A percentile compares a stretch with the other conserved stretches of the same genome.
These are phyloP conservation scores for Urocitellus parryii DNA, from an alignment of 2,113 vertebrate genomes.

Conservation along the genomic window DNA sequence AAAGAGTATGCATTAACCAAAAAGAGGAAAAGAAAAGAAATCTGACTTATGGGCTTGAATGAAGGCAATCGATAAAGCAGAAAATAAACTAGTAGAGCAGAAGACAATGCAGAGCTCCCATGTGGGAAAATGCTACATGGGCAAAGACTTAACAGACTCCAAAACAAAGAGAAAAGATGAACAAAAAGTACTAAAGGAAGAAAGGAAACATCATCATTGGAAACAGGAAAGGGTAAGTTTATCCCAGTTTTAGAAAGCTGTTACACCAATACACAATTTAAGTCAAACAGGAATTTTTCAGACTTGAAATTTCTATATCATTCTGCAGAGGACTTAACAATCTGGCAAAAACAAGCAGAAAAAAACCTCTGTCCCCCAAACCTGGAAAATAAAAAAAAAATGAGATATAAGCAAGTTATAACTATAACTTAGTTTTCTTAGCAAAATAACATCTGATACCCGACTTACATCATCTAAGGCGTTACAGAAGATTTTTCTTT, in stretches of 20 bases:
- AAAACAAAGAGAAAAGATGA: not conserved
- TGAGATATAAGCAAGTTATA: not conserved
- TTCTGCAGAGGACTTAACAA: not conserved
- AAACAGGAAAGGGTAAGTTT: not conserved
- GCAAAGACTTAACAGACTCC: not conserved
- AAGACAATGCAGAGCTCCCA: not conserved
- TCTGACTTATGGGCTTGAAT: not conserved
- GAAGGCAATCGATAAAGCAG: not conserved
- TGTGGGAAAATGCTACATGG: not conserved
- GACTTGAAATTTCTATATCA: not conserved
- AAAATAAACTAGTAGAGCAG: not conserved
- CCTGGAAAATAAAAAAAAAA: not conserved
- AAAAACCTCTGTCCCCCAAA: not conserved
- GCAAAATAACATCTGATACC: not conserved
- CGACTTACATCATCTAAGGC: not conserved
- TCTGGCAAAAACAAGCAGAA: not conserved
- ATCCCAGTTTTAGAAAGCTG: not conserved
- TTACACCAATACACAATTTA: not conserved
- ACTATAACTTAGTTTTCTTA: not conserved
- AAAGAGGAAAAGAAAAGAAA: not conserved
- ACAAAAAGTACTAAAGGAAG: not conserved
- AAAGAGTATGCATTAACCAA: constrained; percentile 13
- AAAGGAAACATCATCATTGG: not conserved
- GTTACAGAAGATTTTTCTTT: not conserved
- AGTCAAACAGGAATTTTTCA: not conserved